Base-by-base conservation (phyloP, 1,140 invertebrate species). In the Aplysia californica region DNA sequence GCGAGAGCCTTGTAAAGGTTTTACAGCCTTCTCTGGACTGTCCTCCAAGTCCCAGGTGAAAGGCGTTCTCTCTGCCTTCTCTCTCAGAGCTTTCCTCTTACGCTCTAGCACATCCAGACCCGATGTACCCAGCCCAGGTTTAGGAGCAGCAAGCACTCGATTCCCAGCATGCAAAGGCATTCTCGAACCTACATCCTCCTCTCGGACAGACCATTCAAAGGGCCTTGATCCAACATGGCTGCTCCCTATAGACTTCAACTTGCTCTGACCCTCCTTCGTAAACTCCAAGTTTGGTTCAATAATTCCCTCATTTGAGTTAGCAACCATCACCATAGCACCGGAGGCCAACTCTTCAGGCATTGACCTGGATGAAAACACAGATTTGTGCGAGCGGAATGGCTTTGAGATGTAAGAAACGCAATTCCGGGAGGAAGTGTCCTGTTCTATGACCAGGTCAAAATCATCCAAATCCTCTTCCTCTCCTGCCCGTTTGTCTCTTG, bases 21-120 rank as follows among this genome's bases (percentile, higher is more conserved):
- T n/a, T n/a, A n/a, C n/a, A n/a, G 69, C n/a, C 18, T 15, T 71
- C 3, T 71, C 50, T 1, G 21, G 15, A 35, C 4, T 20, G 18
- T 75, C 72, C 2, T 75, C 72, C 61, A 66, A n/a, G 31, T 75
- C 72, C 72, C 72, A 75, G 1, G 72, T 75, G 36, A 75, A 75
- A 31, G 72, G 72, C 3, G 59, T 26, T 21, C 36, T 65, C 35
- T 65, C 61, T 18, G 26, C 55, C 39, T 66, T 75, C 21, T 75
- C 61, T 66, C 41, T 65, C 31, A 65, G 35, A 21, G 61, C 72
- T 10, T 35, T 75, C 20, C 38, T 5, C 41, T 75, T 75, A 15
- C 72, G 58, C 5, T 66, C 66, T 6, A 75, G 2, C 31, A 41
- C 41, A 21, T 75, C 59, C 29, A 65, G 10, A 3, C 20, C 18